Conservation (phyloP, 2,797 vertebrate genomes). For the Odontamblyopus lacepedii region DNA sequence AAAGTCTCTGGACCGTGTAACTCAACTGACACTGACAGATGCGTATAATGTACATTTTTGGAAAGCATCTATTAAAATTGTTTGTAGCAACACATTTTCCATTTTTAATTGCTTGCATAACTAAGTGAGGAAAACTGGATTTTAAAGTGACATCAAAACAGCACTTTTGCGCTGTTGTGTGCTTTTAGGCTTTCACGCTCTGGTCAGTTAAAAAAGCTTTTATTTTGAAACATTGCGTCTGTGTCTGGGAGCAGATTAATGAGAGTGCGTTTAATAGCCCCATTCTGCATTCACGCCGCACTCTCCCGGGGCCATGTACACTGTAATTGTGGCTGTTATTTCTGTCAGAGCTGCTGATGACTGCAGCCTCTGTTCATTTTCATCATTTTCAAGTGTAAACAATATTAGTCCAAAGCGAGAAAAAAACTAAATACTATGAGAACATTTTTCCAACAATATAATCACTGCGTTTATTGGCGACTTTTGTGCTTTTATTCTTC, state of each 20-base stretch:
- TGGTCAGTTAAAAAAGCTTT: background rate
- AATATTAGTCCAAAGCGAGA: slow-evolving; percentile 1
- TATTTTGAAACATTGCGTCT: background rate
- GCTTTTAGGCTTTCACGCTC: background rate
- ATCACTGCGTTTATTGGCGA: background rate
- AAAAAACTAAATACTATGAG: background rate
- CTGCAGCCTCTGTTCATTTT: background rate
- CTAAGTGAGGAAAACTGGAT: background rate
- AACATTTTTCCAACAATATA: background rate
- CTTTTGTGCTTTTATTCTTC: background rate
- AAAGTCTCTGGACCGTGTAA: no score
- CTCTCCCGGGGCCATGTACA: slow-evolving; percentile 5
- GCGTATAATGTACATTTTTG: no score
- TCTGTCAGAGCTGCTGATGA: slow-evolving; percentile 3
- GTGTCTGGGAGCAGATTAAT: background rate
- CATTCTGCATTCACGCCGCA: background rate
- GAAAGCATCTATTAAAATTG: background rate
- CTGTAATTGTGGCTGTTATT: slow-evolving; percentile 8
- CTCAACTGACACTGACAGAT: no score
- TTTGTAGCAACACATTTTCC: background rate
- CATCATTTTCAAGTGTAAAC: slow-evolving; percentile 5
- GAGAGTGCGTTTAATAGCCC: background rate
- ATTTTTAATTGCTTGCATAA: background rate
- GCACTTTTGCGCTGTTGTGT: background rate
- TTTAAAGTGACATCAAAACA: background rate